phyloP scores from a whole-genome alignment of 1,140 invertebrate species.

The Heterodera carotae region DNA sequence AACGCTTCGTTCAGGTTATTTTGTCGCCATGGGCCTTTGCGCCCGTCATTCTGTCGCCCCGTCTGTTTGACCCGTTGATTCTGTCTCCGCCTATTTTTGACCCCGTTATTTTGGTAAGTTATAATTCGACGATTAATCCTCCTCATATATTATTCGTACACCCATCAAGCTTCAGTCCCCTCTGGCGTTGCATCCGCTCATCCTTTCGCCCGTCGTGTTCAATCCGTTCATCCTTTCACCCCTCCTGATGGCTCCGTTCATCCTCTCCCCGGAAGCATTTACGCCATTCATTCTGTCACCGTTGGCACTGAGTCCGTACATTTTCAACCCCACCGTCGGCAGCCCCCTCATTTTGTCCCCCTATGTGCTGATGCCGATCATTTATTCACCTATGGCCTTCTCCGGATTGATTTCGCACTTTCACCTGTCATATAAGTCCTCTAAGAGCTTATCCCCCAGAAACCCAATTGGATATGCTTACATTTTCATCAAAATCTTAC shows the following conservation, averaged over 20 bases:
- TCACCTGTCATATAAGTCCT: conserved; percentile 52
- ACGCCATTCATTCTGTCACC: conserved; percentile 53
- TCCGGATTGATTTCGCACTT: conserved; percentile 52
- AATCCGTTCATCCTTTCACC: conserved; percentile 46
- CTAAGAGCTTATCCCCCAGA: conserved; percentile 57
- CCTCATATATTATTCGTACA: no score
- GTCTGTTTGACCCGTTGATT: conserved; percentile 41
- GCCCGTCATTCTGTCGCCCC: conserved; percentile 55
- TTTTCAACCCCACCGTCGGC: conserved; percentile 45
- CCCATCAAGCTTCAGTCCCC: conserved; percentile 41
- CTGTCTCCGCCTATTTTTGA: conserved; percentile 31
- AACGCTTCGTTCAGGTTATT: conserved; percentile 26
- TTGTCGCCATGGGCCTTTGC: conserved; percentile 49
- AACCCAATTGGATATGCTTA: no score
- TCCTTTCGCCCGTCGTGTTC: conserved; percentile 45
- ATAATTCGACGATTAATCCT: no score
- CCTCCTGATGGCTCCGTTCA: conserved; percentile 45
- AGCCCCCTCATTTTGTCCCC: conserved; percentile 48
- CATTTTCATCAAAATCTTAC: no score
- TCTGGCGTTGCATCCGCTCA: conserved; percentile 44
- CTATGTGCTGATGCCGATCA: conserved; percentile 54
- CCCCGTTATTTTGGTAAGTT: conserved; percentile 17
- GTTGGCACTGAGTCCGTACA: conserved; percentile 44
- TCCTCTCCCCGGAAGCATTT: conserved; percentile 52
- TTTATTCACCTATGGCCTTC: conserved; percentile 49